A percentile compares a stretch with the other conserved stretches of the same genome.
Conservation (phyloP, 2,113 vertebrate genomes). For the Phalacrocorax pelagicus region DNA sequence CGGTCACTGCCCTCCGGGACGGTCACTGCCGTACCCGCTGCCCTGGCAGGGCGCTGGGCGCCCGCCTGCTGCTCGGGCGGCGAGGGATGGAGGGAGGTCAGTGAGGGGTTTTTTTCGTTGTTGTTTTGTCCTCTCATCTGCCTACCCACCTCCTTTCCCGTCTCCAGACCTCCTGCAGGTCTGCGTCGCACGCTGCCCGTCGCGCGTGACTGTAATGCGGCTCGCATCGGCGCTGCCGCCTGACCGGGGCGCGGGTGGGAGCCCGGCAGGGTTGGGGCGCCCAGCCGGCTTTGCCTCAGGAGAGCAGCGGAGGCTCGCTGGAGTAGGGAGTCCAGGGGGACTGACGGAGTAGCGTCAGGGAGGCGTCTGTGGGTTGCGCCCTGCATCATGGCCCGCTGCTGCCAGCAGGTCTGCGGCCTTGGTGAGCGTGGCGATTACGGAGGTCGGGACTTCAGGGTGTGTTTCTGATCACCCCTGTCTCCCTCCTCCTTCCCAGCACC, state of each 20-base stretch:
- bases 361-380: background rate
- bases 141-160: rapidly evolving
- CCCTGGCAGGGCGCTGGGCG: background rate
- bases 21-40: background rate
- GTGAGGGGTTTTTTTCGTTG: background rate
- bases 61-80: background rate
- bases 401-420: background rate
- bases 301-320: too few relatives aligned
- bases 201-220: background rate
- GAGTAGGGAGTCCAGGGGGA: rapidly evolving
- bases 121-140: too few relatives aligned
- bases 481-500: background rate
- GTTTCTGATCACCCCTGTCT: background rate
- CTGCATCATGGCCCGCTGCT: background rate
- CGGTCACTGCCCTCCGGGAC: too few relatives aligned
- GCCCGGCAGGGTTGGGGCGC: too few relatives aligned
- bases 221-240: background rate
- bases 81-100: background rate
- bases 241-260: background rate
- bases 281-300: rapidly evolving
- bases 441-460: background rate
- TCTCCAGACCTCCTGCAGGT: background rate
- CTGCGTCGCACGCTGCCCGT: background rate
- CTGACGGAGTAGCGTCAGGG: rapidly evolving
- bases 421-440: rapidly evolving